Base-by-base conservation (phyloP, 2,113 vertebrate genomes). In the Microcebus tavaratra region DNA sequence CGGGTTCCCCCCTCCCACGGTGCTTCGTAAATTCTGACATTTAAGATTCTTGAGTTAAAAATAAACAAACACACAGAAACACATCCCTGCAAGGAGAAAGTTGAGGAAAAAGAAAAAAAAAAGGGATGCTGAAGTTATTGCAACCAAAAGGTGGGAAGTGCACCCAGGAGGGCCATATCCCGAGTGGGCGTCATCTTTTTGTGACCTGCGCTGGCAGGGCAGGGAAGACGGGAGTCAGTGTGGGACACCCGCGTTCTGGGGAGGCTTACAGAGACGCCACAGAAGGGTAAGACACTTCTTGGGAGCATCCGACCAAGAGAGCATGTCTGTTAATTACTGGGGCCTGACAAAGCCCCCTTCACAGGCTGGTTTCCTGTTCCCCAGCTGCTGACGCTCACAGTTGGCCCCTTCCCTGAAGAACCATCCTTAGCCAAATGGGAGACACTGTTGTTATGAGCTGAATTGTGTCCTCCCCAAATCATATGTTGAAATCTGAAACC, bases 11-110 rank as follows among this genome's bases (percentile, higher is more conserved):
- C 13, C 11, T 29, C 70, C 36, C 63, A 67, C 18, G 48, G 14
- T 5, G 27, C 36, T 59, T 94, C 50, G 31, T 48, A 70, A 34
- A 55, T n/a, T 50, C 36, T 20, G 57, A 83, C 34, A 67, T 36
- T 91, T n/a, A 78, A 83, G 29, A 80, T 76, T 92, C 57, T 48
- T 57, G 48, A 94, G 31, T 88, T 70, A 82, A 94, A 97, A 90
- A 78, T 63, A 79, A 94, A 91, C 2, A 36, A 78, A 89, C 8
- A 73, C 5, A 45, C 1, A 86, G 72, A 85, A 45, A 87, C 34
- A 78, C 14, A 50, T 90, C 36, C 84, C 57, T 92, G 50, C 1
- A 39, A 55, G 13, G 31, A 59, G 39, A 84, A 89, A 89, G 21
- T 53, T 79, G 39, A 88, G 45, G 68, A 34, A 53, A 75, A 68